A percentile compares a stretch with the other conserved stretches of the same genome.
Evolutionary conservation across 92 coral and sea anemone species (phyloP).

Genomic region (Porites rus): DNA sequence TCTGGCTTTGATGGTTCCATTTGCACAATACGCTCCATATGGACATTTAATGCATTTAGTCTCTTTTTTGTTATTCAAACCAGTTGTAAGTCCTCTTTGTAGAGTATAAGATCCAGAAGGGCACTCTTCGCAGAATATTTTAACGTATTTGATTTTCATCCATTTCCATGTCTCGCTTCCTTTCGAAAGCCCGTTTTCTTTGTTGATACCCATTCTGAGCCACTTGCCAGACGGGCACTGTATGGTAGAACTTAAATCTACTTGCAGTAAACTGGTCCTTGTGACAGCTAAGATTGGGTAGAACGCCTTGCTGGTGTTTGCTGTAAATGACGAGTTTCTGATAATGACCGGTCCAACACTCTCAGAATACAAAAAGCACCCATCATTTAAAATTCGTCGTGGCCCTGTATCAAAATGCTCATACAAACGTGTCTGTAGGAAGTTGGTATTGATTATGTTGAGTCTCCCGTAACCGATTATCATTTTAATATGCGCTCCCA

Average conservation of each 20-base stretch:
- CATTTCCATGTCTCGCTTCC: neutral
- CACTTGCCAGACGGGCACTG: conserved; percentile 14
- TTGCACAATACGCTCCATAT: conserved; percentile 36
- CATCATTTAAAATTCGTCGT: neutral
- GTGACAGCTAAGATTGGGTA: conserved; percentile 29
- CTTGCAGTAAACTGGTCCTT: conserved; percentile 27
- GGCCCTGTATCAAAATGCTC: too few relatives aligned
- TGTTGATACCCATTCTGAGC: conserved; percentile 1
- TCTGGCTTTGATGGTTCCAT: conserved; percentile 44
- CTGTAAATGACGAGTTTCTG: conserved; percentile 36
- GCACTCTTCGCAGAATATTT: conserved; percentile 55
- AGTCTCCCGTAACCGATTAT: conserved; percentile 47
- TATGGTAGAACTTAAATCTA: conserved; percentile 34
- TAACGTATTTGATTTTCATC: conserved; percentile 10
- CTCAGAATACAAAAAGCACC: conserved; percentile 45
- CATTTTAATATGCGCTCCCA: conserved; percentile 35
- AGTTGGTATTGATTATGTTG: conserved; percentile 32
- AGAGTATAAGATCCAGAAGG: conserved; percentile 46
- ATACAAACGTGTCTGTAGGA: conserved; percentile 18
- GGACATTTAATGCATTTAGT: conserved; percentile 31
- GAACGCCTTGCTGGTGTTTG: conserved; percentile 1
- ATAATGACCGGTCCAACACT: conserved; percentile 46
- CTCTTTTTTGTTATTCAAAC: neutral
- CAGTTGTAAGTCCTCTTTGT: conserved; percentile 34
- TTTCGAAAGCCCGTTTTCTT: neutral